Conservation (phyloP, 2,113 vertebrate genomes). For the Eira barbara region DNA sequence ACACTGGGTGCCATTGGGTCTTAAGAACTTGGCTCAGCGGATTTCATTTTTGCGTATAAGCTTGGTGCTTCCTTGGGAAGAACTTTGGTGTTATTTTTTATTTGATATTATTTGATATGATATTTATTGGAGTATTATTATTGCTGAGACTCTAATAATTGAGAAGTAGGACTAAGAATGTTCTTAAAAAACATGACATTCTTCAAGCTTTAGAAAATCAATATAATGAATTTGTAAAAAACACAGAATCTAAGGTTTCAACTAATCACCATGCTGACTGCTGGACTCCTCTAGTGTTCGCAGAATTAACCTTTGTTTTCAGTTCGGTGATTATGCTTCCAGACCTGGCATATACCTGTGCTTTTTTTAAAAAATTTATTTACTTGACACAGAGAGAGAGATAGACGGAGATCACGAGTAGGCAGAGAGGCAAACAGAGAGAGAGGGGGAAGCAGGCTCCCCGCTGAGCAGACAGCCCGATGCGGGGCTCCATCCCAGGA, state of each 20-base stretch:
- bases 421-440: too few species aligned
- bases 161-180: not conserved
- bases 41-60: not conserved
- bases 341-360: not conserved
- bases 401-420: too few species aligned
- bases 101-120: not conserved
- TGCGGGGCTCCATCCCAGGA: too few species aligned
- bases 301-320: not conserved
- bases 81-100: not conserved
- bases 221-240: not conserved
- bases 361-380: too few species aligned
- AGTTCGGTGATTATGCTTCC: not conserved
- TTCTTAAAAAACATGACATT: conserved; percentile 33
- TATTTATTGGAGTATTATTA: not conserved
- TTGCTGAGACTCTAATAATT: not conserved
- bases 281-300: not conserved
- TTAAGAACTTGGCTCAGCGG: not conserved
- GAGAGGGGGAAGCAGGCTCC: too few species aligned
- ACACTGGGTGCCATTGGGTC: not conserved
- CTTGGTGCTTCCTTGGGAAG: not conserved
- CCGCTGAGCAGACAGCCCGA: too few species aligned
- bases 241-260: not conserved
- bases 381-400: too few species aligned
- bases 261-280: not conserved
- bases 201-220: not conserved